Percentiles rank a stretch among this genome's conserved stretches.
Conservation (phyloP, 2,113 vertebrate genomes). For the Brachirus orientalis region DNA sequence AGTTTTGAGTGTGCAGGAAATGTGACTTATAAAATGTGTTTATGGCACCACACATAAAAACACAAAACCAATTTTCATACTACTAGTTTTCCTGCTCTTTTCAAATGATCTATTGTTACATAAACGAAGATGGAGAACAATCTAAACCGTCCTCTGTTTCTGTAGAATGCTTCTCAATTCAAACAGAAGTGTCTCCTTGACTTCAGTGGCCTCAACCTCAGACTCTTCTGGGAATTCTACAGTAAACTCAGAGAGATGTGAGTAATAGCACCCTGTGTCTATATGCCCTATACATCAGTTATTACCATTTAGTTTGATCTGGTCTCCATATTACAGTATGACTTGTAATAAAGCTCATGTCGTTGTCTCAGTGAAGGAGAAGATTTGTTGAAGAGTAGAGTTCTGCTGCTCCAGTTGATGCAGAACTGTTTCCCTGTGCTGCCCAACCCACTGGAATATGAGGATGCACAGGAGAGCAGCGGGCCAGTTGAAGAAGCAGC, state of each 20-base stretch:
- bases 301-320: not conserved
- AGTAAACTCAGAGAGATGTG: constrained; percentile 93
- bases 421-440: constrained; percentile 93
- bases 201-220: constrained; percentile 88
- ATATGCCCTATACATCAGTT: not conserved
- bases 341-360: not conserved
- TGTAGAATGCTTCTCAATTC: constrained; percentile 88
- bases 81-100: not conserved
- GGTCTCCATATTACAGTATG: not conserved
- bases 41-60: too few relatives aligned
- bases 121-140: not conserved
- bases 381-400: constrained; percentile 88
- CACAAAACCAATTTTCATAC: too few relatives aligned
- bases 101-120: not conserved
- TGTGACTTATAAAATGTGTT: too few relatives aligned
- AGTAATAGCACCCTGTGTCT: constrained; percentile 44
- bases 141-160: constrained; percentile 46
- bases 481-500: constrained; percentile 10
- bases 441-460: constrained; percentile 74
- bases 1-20: too few relatives aligned
- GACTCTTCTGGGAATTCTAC: constrained; percentile 95
- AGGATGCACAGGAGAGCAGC: constrained; percentile 46
- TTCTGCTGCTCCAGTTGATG: constrained; percentile 90
- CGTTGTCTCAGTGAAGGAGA: constrained; percentile 83
- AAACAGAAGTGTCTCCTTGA: constrained; percentile 93